Evolutionary conservation across 2,888 invertebrate genomes (phyloP), one percentile per base, ranked within the genome.

Genomic region (Micoletzkya japonica): DNA sequence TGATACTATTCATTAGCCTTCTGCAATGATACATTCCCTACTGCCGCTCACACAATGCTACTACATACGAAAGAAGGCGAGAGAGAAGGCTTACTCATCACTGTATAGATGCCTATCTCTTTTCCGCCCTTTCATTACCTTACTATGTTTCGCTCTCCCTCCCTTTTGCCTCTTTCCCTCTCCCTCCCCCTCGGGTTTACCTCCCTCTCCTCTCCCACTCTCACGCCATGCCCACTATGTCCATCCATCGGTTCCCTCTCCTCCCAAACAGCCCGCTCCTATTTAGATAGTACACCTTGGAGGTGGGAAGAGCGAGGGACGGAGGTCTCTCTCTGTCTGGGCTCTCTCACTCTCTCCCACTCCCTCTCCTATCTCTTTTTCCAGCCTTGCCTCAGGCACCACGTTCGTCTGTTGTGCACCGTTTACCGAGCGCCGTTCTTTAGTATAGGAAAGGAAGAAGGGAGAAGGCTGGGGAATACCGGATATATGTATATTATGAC

Each of bases 121-220:
- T 39, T 17, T 26, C 59, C n/a, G 0, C 32, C 44, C 59, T 59
- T 39, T 59, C 20, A 39, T 39, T 30, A 6, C 3, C 59, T 59
- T 28, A 39, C 59, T 39, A 20, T 39, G 59, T 59, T 30, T 59
- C 39, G 59, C 26, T 14, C 59, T 28, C 37, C 44, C 59, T 34
- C 4, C 39, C 24, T 37, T 26, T 26, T 4, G 39, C 39, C 58
- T 57, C n/a, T 17, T 39, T 28, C 34, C 1, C 39, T 39, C 26
- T 34, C 14, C 37, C 32, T 32, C 2, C 10, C 59, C 44, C 26
- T 0, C 36, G 24, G 17, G 36, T 59, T 59, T 37, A 17, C 34
- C 44, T 17, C 4, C 14, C 44, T 59, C 59, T 26, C 30, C 20
- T 32, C n/a, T 26, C 37, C 37, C 10, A 30, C 17, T 56, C 26